Conservation (phyloP, 2,888 invertebrate species). For the Melanotus villosus region DNA sequence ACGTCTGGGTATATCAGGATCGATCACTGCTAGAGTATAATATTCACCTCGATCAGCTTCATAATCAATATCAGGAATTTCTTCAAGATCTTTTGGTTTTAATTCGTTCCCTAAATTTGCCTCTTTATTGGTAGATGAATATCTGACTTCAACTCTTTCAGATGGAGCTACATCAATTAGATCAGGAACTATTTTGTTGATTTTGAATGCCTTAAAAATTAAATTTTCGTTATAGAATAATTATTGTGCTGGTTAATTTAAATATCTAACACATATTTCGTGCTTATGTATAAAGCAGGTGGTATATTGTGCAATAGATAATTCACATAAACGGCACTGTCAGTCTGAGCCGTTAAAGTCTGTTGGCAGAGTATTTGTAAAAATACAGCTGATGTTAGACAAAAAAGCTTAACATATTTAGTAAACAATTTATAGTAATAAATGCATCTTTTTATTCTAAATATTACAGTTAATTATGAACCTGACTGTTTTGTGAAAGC, state of each 20-base stretch:
- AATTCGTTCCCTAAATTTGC: slow-evolving; percentile 56
- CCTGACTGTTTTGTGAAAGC: too few relatives aligned
- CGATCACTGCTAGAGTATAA: slow-evolving; percentile 70
- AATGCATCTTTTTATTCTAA: too few relatives aligned
- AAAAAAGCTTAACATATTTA: too few relatives aligned
- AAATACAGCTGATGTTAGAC: too few relatives aligned
- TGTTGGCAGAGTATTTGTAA: too few relatives aligned
- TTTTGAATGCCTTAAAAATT: slow-evolving; percentile 2
- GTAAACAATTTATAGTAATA: too few relatives aligned
- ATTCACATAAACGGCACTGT: too few relatives aligned
- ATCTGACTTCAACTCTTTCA: slow-evolving; percentile 41
- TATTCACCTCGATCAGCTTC: slow-evolving; percentile 54
- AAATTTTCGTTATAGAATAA: not conserved
- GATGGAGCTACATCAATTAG: slow-evolving; percentile 49
- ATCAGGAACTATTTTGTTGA: slow-evolving; percentile 46
- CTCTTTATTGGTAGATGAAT: slow-evolving; percentile 26
- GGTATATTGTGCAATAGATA: too few relatives aligned
- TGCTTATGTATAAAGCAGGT: too few relatives aligned
- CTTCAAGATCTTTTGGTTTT: slow-evolving; percentile 57
- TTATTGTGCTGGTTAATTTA: not conserved
- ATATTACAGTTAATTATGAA: too few relatives aligned
- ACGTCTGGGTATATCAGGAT: slow-evolving; percentile 85
- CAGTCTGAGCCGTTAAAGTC: too few relatives aligned
- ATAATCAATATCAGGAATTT: slow-evolving; percentile 59
- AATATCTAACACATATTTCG: not conserved